Conservation (phyloP, 2,888 invertebrate species). For the Abrostola tripartita region DNA sequence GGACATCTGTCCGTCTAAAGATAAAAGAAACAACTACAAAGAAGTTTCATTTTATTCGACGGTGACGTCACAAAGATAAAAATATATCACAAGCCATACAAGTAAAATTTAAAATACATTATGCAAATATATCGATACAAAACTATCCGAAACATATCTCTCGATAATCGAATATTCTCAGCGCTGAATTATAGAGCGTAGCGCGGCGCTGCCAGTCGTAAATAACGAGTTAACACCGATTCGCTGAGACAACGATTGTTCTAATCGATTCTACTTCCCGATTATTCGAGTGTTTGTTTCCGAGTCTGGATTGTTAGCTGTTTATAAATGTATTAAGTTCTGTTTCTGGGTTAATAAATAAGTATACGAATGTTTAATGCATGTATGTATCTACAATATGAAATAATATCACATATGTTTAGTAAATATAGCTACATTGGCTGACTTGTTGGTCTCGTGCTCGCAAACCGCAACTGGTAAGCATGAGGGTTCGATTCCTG, state of each 20-base stretch:
- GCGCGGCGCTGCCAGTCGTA: slow-evolving; percentile 61
- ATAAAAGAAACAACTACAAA: background rate
- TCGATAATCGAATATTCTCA: slow-evolving; percentile 50
- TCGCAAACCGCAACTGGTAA: too few species aligned
- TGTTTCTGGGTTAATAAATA: background rate
- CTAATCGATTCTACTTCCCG: slow-evolving; percentile 58
- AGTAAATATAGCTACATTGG: too few species aligned
- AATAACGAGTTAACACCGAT: slow-evolving; percentile 62
- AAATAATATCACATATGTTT: too few species aligned
- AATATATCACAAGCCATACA: background rate
- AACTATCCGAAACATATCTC: slow-evolving; percentile 50
- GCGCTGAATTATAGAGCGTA: slow-evolving; percentile 67
- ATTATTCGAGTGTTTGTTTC: slow-evolving; percentile 53
- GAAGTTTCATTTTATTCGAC: background rate
- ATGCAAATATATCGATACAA: slow-evolving; percentile 52
- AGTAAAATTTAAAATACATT: slow-evolving; percentile 16
- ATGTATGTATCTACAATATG: too few species aligned
- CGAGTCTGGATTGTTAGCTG: slow-evolving; percentile 20
- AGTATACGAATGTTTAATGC: too few species aligned
- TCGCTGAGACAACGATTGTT: slow-evolving; percentile 59
- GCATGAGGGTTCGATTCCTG: too few species aligned
- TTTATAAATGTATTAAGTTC: slow-evolving; percentile 37
- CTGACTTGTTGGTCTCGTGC: too few species aligned
- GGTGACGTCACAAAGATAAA: background rate
- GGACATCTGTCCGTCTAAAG: too few species aligned